These are phyloP conservation scores for Melanotaenia parkinsoni DNA, from an alignment of 2,797 vertebrate species.

Conservation along the genomic window DNA sequence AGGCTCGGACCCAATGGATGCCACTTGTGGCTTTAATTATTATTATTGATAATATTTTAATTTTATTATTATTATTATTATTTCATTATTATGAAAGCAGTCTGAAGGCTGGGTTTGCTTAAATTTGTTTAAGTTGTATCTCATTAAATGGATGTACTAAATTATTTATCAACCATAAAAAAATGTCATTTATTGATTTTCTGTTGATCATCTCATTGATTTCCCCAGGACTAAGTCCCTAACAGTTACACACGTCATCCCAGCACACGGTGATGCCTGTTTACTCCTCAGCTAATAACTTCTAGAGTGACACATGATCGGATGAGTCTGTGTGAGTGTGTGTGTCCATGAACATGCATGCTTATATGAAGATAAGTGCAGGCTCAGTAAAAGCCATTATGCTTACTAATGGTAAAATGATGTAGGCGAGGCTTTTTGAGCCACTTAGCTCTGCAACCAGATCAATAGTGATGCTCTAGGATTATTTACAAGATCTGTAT, in stretches of 20 bases:
- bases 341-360: slow-evolving; percentile 12
- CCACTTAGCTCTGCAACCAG: slow-evolving; percentile 70
- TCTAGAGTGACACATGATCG: slow-evolving; percentile 18
- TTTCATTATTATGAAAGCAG: background rate
- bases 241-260: slow-evolving; percentile 7
- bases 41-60: too few species aligned
- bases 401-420: slow-evolving; percentile 70
- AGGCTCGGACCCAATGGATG: too few species aligned
- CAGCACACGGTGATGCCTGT: slow-evolving; percentile 2
- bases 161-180: background rate
- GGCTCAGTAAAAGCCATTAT: slow-evolving; percentile 65
- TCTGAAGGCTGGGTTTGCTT: background rate
- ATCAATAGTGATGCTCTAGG: slow-evolving; percentile 70
- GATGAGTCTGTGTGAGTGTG: background rate
- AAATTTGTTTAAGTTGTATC: background rate
- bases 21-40: too few species aligned
- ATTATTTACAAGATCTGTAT: slow-evolving; percentile 65
- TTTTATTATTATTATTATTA: too few species aligned
- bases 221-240: slow-evolving; percentile 2
- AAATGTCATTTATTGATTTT: slow-evolving; percentile 7
- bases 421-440: slow-evolving; percentile 71
- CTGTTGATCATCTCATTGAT: slow-evolving; percentile 5
- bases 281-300: slow-evolving; percentile 23
- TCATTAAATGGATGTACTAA: background rate
- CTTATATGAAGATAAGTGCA: slow-evolving; percentile 44